A percentile compares a stretch with the other conserved stretches of the same genome.
phyloP scores from a whole-genome alignment of 2,888 invertebrate species.

The Lordiphosa andalusiaca region DNA sequence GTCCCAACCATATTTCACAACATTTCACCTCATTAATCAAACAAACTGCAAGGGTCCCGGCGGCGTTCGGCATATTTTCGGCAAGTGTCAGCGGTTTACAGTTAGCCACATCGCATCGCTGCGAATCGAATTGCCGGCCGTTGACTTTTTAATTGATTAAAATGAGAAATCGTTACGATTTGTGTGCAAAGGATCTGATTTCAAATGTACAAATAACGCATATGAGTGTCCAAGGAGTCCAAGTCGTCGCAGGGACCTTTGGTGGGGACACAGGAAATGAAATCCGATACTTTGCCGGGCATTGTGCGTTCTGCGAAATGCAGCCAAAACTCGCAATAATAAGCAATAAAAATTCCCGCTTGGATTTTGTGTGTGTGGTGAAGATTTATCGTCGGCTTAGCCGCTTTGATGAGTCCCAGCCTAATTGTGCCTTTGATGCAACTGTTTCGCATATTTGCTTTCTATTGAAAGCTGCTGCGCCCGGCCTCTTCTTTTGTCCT shows the following conservation, averaged over 20 bases:
- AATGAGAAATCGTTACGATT: conserved; percentile 79
- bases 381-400: conserved; percentile 73
- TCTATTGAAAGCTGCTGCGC: conserved; percentile 24
- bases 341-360: conserved; percentile 69
- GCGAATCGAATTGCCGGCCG: conserved; percentile 42
- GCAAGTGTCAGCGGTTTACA: conserved; percentile 70
- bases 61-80: conserved; percentile 58
- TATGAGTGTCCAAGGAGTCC: not conserved
- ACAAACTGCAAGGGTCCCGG: conserved; percentile 50
- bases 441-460: conserved; percentile 66
- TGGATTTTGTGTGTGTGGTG: conserved; percentile 55
- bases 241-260: too few species aligned
- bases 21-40: conserved; percentile 79
- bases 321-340: conserved; percentile 51
- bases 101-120: conserved; percentile 47
- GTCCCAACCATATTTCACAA: conserved; percentile 69
- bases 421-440: conserved; percentile 70
- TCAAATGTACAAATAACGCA: conserved; percentile 47
- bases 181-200: conserved; percentile 77
- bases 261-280: conserved; percentile 73
- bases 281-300: conserved; percentile 71
- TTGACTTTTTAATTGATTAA: conserved; percentile 80
- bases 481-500: conserved; percentile 23
- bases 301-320: conserved; percentile 44
- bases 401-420: conserved; percentile 60